Evolutionary conservation across 2,888 invertebrate species (phyloP).

Genomic region (Craniophora ligustri): DNA sequence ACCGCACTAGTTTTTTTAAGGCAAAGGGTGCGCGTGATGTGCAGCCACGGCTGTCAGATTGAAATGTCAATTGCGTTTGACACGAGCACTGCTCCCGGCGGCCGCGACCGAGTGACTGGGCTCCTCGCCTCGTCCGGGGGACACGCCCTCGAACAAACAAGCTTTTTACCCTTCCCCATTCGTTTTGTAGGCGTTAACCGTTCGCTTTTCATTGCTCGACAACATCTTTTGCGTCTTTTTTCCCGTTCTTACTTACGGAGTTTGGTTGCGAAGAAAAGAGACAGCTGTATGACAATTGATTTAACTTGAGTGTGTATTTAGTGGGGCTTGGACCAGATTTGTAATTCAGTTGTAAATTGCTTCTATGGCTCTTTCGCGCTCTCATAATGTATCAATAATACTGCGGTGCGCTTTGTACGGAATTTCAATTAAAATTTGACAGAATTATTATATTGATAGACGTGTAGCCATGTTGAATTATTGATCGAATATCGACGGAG

Average conservation of each 20-base stretch:
- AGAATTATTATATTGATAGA: conserved; percentile 87
- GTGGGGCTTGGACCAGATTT: conserved; percentile 82
- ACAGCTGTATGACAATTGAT: conserved; percentile 75
- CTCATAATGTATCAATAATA: conserved; percentile 88
- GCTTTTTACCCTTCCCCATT: conserved; percentile 78
- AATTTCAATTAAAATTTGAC: conserved; percentile 87
- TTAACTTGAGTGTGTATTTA: conserved; percentile 86
- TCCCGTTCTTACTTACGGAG: conserved; percentile 55
- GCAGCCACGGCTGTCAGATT: conserved; percentile 75
- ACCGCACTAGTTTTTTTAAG: conserved; percentile 49
- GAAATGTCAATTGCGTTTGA: conserved; percentile 69
- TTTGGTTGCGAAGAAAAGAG: conserved; percentile 51
- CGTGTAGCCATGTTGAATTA: conserved; percentile 78
- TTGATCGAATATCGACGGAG: conserved; percentile 63
- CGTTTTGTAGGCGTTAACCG: conserved; percentile 78
- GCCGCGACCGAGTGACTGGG: conserved; percentile 80
- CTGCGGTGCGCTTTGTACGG: conserved; percentile 74
- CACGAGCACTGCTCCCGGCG: conserved; percentile 75
- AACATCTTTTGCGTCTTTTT: conserved; percentile 57
- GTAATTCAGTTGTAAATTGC: conserved; percentile 88
- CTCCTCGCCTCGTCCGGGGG: conserved; percentile 58
- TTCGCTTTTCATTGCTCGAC: conserved; percentile 68
- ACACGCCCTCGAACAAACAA: conserved; percentile 84
- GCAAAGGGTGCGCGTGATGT: conserved; percentile 60
- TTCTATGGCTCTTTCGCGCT: conserved; percentile 81